A percentile compares a stretch with the other conserved stretches of the same genome.
These are phyloP conservation scores for Neodiprion pinetum DNA, from an alignment of 1,140 invertebrate species.

Conservation along the genomic window DNA sequence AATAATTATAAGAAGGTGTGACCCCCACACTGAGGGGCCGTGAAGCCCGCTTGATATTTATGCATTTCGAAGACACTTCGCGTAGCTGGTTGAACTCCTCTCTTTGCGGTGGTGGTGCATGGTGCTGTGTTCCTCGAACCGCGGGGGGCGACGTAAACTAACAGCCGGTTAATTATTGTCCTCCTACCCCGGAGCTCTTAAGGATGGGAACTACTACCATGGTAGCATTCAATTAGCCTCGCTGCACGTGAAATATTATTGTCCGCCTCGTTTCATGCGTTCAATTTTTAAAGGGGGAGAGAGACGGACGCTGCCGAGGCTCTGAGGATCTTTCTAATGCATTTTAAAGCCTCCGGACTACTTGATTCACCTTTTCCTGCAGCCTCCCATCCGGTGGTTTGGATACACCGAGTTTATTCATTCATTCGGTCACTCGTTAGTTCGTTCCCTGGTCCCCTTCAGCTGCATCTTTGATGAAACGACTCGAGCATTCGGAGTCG, in stretches of 20 bases:
- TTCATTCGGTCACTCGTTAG: constrained; percentile 1
- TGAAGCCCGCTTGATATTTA: constrained; percentile 43
- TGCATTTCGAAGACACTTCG: constrained; percentile 37
- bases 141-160: constrained; percentile 54
- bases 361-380: constrained; percentile 1
- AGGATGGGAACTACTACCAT: constrained; percentile 54
- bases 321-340: not conserved
- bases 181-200: constrained; percentile 16
- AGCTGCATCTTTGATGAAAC: not conserved
- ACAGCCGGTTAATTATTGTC: constrained; percentile 57
- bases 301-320: not conserved
- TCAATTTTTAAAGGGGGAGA: constrained; percentile 43
- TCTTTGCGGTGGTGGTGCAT: not conserved
- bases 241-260: constrained; percentile 59
- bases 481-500: not conserved
- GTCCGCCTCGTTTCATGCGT: constrained; percentile 38
- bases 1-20: constrained; percentile 59
- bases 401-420: constrained; percentile 1
- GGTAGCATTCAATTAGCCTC: constrained; percentile 62
- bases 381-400: not conserved
- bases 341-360: constrained; percentile 5
- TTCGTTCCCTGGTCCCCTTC: not conserved
- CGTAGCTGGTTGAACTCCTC: not conserved
- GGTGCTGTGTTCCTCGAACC: constrained; percentile 27
- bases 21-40: constrained; percentile 37